Conservation (phyloP, 2,113 vertebrate species). For the Saccopteryx leptura region DNA sequence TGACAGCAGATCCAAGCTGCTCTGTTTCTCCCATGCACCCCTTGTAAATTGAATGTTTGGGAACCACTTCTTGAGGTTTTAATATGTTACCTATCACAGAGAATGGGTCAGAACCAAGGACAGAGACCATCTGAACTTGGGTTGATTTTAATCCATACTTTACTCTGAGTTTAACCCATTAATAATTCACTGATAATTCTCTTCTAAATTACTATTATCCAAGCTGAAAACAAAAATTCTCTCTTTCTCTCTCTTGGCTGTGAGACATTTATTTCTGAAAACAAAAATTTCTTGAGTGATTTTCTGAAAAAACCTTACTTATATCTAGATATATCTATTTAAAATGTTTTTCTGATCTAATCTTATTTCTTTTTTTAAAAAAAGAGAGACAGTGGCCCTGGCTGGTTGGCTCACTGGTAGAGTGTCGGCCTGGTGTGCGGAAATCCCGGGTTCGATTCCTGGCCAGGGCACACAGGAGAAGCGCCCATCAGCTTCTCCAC, state of each 20-base stretch:
- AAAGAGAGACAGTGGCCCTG: no score
- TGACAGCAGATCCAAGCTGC: neutral
- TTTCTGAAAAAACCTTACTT: constrained; percentile 1
- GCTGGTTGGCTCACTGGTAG: no score
- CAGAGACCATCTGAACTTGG: neutral
- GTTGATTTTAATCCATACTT: neutral
- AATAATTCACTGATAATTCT: neutral
- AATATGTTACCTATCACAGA: neutral
- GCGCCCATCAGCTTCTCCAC: no score
- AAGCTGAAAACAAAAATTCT: neutral
- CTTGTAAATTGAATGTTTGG: neutral
- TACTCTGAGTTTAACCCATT: neutral
- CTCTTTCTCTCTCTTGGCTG: no score
- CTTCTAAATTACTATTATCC: neutral
- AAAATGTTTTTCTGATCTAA: neutral
- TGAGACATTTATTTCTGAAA: neutral
- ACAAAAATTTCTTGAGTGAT: neutral
- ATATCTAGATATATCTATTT: neutral
- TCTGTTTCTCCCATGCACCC: neutral
- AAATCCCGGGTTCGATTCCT: no score
- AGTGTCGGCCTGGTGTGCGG: no score
- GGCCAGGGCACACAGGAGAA: no score
- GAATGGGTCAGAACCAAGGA: constrained; percentile 60
- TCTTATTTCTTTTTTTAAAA: neutral
- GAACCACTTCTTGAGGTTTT: neutral